Conservation (phyloP, 2,888 invertebrate species). For the Drepana falcataria region DNA sequence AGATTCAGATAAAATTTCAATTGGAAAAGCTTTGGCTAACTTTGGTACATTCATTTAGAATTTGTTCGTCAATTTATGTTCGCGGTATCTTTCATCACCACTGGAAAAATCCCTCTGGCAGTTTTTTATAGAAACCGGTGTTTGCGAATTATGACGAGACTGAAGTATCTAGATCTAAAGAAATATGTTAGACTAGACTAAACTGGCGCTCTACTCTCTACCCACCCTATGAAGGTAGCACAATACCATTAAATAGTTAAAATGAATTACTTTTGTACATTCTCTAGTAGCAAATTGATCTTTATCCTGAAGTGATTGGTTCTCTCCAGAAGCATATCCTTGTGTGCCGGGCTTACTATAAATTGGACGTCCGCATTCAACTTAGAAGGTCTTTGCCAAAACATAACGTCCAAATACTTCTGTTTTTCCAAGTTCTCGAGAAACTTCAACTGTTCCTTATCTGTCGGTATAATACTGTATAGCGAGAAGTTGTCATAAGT, state of each 20-base stretch:
- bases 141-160: too few relatives aligned
- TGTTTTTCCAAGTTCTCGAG: slow-evolving; percentile 40
- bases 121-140: too few relatives aligned
- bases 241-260: slow-evolving; percentile 1
- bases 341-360: slow-evolving; percentile 39
- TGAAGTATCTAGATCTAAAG: too few relatives aligned
- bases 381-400: slow-evolving; percentile 49
- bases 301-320: slow-evolving; percentile 39
- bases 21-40: too few relatives aligned
- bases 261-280: slow-evolving; percentile 47
- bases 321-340: slow-evolving; percentile 39
- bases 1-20: too few relatives aligned
- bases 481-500: slow-evolving; percentile 42
- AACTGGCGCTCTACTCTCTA: too few relatives aligned
- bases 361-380: slow-evolving; percentile 43
- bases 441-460: slow-evolving; percentile 45
- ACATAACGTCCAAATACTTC: slow-evolving; percentile 47
- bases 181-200: too few relatives aligned
- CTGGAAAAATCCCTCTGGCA: too few relatives aligned
- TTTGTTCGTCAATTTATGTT: too few relatives aligned
- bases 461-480: slow-evolving; percentile 29
- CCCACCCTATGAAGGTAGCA: too few relatives aligned
- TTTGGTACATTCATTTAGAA: too few relatives aligned
- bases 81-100: too few relatives aligned
- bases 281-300: slow-evolving; percentile 17